Base-by-base conservation (phyloP, 2,797 vertebrate species). In the Chromobotia macracanthus region DNA sequence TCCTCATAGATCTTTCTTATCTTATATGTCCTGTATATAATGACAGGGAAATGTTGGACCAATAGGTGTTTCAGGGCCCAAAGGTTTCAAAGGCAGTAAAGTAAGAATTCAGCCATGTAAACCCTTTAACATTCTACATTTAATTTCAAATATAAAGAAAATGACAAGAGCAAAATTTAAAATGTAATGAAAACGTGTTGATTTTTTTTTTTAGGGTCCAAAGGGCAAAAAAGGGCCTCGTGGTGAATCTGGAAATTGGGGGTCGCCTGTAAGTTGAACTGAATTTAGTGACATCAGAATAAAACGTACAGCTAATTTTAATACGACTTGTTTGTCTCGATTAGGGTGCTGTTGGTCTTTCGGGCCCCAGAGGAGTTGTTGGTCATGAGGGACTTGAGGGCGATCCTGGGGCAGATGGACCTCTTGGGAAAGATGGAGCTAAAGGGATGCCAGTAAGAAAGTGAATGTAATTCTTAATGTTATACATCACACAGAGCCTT, bases 31-130 rank as follows among this genome's bases (percentile, higher is more conserved):
- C 4, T 16, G 28, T 41, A 7, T 71, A 3, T 77, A 79, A 65
- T 66, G 92, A 85, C 87, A 99, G 97, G 97, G 97, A 72, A 74
- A 95, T 87, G 85, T 91, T 82, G 97, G 97, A 84, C 93, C 94
- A 86, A 94, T 86, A 87, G 97, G 96, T 72, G 90, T 88, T 79
- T 89, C 87, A 44, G 97, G 97, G 67, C 90, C 90, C 83, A 96
- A 95, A 92, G 97, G 96, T 93, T 96, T 94, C 73, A 98, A 96
- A 95, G 97, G 97, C 85, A 91, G 93, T 88, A 92, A 92, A 95
- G 97, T 99, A 94, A 91, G 96, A 75, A 53, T 75, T 23, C 11
- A 6, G 5, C 35, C 35, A 25, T 18, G 69, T 60, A 38, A 23
- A 28, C 31, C 35, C 48, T n/a, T n/a, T n/a, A n/a, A n/a, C n/a